A percentile compares a stretch with the other conserved stretches of the same genome.
These are phyloP conservation scores for Charadrius vociferus DNA, from an alignment of 2,113 vertebrate genomes.

Conservation along the genomic window DNA sequence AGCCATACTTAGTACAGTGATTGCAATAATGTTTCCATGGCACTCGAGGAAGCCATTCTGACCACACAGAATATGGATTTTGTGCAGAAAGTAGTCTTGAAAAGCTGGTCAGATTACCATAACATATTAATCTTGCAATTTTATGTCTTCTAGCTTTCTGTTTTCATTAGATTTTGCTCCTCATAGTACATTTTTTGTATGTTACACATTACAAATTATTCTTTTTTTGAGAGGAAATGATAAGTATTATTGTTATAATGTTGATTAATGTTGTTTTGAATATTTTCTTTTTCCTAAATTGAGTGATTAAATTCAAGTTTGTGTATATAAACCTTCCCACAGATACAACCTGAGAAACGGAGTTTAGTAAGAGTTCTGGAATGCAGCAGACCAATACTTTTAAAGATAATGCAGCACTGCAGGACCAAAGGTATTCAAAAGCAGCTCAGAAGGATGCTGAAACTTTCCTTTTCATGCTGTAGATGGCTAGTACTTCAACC, in stretches of 20 bases:
- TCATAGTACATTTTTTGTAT: background rate
- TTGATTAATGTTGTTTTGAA: background rate
- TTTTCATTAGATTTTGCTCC: background rate
- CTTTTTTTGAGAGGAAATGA: background rate
- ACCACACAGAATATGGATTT: background rate
- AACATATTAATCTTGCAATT: background rate
- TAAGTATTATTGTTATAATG: background rate
- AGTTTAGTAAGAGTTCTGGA: background rate
- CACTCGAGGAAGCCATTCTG: background rate
- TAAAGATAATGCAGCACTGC: background rate
- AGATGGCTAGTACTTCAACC: background rate
- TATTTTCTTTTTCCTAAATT: background rate
- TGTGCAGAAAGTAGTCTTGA: background rate
- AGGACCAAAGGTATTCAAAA: background rate
- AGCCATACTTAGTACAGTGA: rapidly evolving
- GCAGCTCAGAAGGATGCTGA: background rate
- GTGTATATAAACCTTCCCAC: background rate
- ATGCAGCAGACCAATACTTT: background rate
- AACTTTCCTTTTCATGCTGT: background rate
- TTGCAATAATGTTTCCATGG: background rate
- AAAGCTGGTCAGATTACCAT: background rate
- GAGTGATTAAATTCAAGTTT: background rate
- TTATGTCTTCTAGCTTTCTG: background rate
- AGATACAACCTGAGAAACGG: background rate
- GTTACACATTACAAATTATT: rapidly evolving